These are phyloP conservation scores for Tricholauxania praeusta DNA, from an alignment of 2,888 invertebrate genomes.

Conservation along the genomic window DNA sequence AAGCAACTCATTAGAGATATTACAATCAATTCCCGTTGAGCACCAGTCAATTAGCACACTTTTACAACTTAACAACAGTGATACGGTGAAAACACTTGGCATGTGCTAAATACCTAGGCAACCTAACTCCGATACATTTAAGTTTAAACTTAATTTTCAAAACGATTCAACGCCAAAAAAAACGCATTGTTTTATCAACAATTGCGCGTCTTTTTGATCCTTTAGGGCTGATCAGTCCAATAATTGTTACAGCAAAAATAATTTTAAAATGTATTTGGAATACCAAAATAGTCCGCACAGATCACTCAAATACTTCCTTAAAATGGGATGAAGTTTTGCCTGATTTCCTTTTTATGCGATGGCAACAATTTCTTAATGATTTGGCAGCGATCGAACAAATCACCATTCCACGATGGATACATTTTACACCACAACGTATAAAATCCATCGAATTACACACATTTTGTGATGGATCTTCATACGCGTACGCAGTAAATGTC, in stretches of 20 bases:
- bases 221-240: slow-evolving; percentile 33
- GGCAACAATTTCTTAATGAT: slow-evolving; percentile 21
- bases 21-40: slow-evolving; percentile 14
- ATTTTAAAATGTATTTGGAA: slow-evolving; percentile 28
- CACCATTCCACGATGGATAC: slow-evolving; percentile 29
- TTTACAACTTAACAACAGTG: slow-evolving; percentile 24
- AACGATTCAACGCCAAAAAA: background rate
- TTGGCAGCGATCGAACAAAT: slow-evolving; percentile 19
- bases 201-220: no score
- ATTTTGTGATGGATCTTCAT: slow-evolving; percentile 30
- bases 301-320: background rate
- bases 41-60: slow-evolving; percentile 6
- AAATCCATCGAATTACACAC: slow-evolving; percentile 26
- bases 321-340: slow-evolving; percentile 16
- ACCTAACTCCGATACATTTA: slow-evolving; percentile 29
- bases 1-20: slow-evolving; percentile 20
- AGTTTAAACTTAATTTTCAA: slow-evolving; percentile 26
- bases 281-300: slow-evolving; percentile 22
- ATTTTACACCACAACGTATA: background rate
- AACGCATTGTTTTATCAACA: slow-evolving; percentile 8
- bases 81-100: slow-evolving; percentile 35
- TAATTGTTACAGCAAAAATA: slow-evolving; percentile 31
- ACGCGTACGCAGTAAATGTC: slow-evolving; percentile 11
- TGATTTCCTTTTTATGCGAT: background rate
- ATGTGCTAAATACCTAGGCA: slow-evolving; percentile 39